Conservation (phyloP, 92 coral and sea anemone species). For the Diadumene lineata region DNA sequence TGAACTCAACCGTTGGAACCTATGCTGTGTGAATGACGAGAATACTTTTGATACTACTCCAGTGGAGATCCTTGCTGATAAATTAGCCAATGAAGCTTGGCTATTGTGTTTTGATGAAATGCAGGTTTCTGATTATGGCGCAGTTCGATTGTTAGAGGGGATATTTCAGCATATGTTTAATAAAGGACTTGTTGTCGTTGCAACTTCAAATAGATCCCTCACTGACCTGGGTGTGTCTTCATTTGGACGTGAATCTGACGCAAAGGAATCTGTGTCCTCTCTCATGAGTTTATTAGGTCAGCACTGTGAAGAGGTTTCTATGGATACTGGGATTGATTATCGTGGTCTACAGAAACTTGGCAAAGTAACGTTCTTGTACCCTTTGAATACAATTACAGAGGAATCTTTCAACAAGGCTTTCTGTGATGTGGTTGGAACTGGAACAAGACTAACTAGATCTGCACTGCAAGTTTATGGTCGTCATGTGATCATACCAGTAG, state of each 20-base stretch:
- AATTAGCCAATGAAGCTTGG: slow-evolving; percentile 60
- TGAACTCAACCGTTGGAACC: slow-evolving; percentile 73
- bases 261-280: slow-evolving; percentile 64
- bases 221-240: slow-evolving; percentile 71
- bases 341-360: slow-evolving; percentile 64
- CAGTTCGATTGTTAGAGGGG: slow-evolving; percentile 73
- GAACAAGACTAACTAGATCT: slow-evolving; percentile 56
- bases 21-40: slow-evolving; percentile 63
- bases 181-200: slow-evolving; percentile 63
- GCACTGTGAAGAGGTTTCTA: slow-evolving; percentile 61
- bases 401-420: slow-evolving; percentile 62
- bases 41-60: slow-evolving; percentile 58
- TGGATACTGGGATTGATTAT: slow-evolving; percentile 68
- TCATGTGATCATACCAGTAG: slow-evolving; percentile 67
- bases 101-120: slow-evolving; percentile 81
- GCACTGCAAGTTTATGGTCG: slow-evolving; percentile 80
- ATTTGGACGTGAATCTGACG: slow-evolving; percentile 74
- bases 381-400: slow-evolving; percentile 53
- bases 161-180: slow-evolving; percentile 71
- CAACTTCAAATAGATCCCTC: slow-evolving; percentile 80
- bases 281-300: slow-evolving; percentile 50
- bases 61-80: slow-evolving; percentile 56
- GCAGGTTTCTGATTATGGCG: slow-evolving; percentile 81
- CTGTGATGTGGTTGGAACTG: slow-evolving; percentile 68
- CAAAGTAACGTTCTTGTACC: slow-evolving; percentile 50